phyloP scores from a whole-genome alignment of 2,797 vertebrate species.

The Manis javanica region DNA sequence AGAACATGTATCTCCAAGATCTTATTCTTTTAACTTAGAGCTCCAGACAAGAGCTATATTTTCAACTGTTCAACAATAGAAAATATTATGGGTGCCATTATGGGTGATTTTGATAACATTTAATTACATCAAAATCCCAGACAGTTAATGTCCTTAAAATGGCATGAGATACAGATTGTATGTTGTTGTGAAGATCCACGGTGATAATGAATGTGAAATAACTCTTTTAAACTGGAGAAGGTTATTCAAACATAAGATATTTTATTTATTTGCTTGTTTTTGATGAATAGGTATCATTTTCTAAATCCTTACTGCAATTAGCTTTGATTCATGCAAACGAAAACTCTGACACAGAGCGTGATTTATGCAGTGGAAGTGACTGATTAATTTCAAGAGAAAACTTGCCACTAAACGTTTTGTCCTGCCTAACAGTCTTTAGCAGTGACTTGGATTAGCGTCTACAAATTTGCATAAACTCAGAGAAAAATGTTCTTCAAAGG shows the following conservation, averaged over 20 bases:
- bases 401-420: slow-evolving; percentile 56
- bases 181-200: slow-evolving; percentile 1
- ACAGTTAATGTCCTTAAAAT: not conserved
- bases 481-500: slow-evolving; percentile 52
- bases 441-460: not conserved
- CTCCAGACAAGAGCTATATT: not conserved
- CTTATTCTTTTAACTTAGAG: not conserved
- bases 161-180: not conserved
- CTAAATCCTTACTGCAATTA: slow-evolving; percentile 33
- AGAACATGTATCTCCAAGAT: not conserved
- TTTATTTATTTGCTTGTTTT: slow-evolving; percentile 59
- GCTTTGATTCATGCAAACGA: slow-evolving; percentile 19
- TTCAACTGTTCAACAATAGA: not conserved
- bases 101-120: slow-evolving; percentile 49
- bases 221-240: not conserved
- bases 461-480: slow-evolving; percentile 53
- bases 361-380: slow-evolving; percentile 55
- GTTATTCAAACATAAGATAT: slow-evolving; percentile 35
- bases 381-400: slow-evolving; percentile 61
- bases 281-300: slow-evolving; percentile 26
- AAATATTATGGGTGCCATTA: not conserved
- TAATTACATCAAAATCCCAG: slow-evolving; percentile 44
- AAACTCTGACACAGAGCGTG: slow-evolving; percentile 34
- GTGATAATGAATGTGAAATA: not conserved
- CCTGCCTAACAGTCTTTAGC: slow-evolving; percentile 45